Evolutionary conservation across 2,888 invertebrate genomes (phyloP).

Genomic region (Thumatha senex): DNA sequence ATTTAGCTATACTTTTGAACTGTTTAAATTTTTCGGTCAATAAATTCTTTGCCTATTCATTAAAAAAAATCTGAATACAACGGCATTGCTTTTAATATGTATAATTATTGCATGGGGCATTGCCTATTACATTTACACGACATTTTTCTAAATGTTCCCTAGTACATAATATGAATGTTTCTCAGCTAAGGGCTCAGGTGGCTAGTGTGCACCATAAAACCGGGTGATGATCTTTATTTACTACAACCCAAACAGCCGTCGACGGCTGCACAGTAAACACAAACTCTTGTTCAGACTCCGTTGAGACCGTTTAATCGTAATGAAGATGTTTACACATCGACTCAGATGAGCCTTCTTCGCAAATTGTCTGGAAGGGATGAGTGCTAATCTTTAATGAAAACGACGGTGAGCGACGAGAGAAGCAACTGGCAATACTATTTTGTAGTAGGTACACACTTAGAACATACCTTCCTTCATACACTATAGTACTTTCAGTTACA

Average conservation of each 20-base stretch:
- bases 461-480: too few species aligned
- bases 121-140: too few species aligned
- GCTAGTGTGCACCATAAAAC: constrained; percentile 52
- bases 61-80: too few species aligned
- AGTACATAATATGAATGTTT: constrained; percentile 32
- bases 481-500: background rate
- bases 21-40: too few species aligned
- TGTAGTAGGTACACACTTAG: too few species aligned
- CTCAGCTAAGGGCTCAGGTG: constrained; percentile 59
- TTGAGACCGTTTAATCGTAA: constrained; percentile 46
- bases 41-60: too few species aligned
- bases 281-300: constrained; percentile 52
- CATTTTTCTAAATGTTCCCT: background rate
- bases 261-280: constrained; percentile 44
- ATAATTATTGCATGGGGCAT: too few species aligned
- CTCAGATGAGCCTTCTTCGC: constrained; percentile 20
- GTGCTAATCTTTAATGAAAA: background rate
- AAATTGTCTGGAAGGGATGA: background rate
- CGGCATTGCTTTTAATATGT: too few species aligned
- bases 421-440: background rate
- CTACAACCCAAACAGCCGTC: constrained; percentile 39
- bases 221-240: constrained; percentile 74
- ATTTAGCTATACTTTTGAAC: too few species aligned
- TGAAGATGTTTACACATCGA: constrained; percentile 47
- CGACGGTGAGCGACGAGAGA: background rate